Base-by-base conservation (phyloP, 2,888 invertebrate species). In the Stomorhina lunata region DNA sequence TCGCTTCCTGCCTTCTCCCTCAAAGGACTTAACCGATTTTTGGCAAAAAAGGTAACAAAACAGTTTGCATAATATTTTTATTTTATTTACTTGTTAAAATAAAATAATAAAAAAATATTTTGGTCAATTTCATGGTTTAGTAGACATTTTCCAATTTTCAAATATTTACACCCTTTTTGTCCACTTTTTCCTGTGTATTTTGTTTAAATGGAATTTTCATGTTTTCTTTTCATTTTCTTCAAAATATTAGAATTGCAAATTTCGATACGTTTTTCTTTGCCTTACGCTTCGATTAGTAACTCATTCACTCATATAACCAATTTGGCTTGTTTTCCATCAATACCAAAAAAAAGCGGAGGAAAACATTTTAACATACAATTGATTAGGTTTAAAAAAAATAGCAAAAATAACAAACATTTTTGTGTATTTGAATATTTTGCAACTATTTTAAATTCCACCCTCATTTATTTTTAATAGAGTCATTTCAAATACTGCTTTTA, bases 121-220 rank as follows among this genome's bases (percentile, higher is more conserved):
- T 85, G 87, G 89, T 88, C 91, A 89, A 91, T 90, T 90, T 90
- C 91, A 90, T 88, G 89, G 90, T 53, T 53, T 57, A 17, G 34
- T 43, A 75, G n/a, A n/a, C n/a, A 71, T 37, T 75, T 55, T 45
- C 61, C 61, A 77, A 45, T 45, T 69, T 55, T 25, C 9, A 20
- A 50, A 50, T 43, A 32, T 63, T 73, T 73, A 48, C 72, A 78
- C 61, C 75, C 78, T 66, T 50, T 59, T 80, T 48, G 75, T 59
- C 61, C 59, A 78, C 61, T 66, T 20, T 27, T 73, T 43, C 29
- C 12, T 12, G 1, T 12, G 10, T 6, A 10, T 12, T 72, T 68
- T 80, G 43, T 66, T 88, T 86, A 88, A 89, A 89, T 88, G 89
- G 88, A 85, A 85, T 88, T 88, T 84, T 85, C 84, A 80, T 89